Evolutionary conservation across 2,797 vertebrate genomes (phyloP), one percentile per base, ranked within the genome.

Genomic region (Phaenicophaeus curvirostris): DNA sequence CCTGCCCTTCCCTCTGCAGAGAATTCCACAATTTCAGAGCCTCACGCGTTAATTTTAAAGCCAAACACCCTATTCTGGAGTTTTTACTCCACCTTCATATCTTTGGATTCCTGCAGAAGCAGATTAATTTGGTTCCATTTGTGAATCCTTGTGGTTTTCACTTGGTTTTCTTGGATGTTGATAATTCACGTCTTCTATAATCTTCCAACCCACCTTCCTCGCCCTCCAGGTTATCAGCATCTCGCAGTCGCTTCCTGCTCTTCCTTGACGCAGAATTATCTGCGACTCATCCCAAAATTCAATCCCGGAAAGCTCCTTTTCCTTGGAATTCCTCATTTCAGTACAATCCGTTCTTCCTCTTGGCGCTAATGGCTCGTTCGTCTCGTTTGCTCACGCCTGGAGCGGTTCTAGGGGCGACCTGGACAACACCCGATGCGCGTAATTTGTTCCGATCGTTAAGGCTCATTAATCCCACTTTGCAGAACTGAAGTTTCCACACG

Each of bases 61-160:
- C 21, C 37, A 2, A 1, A 0, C 25, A 11, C 30, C 30, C 9
- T 1, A 3, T 4, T 67, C 20, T 2, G 35, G 12, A 10, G 18
- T 13, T 35, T 4, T 9, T 6, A 41, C 41, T 15, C 37, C 2
- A 2, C 30, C 0, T 24, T 33, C 16, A 5, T 1, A 2, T 14
- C 65, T 11, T 39, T 19, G 44, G 42, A n/a, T 35, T 9, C 1
- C 13, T 11, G 46, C 46, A 48, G 46, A 21, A 11, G n/a, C 42
- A 8, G 27, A 5, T 35, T 42, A 16, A 13, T 16, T 18, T 13
- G 5, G 21, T 31, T 12, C 63, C 4, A 2, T 50, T 21, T 28
- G 14, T 12, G 9, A 33, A 46, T 9, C 5, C 3, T 1, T 1
- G 5, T 1, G 41, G 1, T 46, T 24, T 57, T 62, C 6, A 9